A percentile compares a stretch with the other conserved stretches of the same genome.
Conservation (phyloP, 1,140 invertebrate species). For the Drosophila murphyi region DNA sequence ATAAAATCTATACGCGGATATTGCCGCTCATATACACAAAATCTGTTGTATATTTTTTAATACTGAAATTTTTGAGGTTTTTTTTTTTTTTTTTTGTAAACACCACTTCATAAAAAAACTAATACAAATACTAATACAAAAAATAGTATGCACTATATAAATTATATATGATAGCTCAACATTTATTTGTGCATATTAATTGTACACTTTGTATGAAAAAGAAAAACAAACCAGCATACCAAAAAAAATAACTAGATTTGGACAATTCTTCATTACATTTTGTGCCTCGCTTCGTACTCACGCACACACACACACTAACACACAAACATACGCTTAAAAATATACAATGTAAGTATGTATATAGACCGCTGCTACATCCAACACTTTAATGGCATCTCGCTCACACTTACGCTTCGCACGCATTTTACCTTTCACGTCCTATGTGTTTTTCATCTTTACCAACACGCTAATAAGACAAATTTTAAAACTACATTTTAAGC, state of each 20-base stretch:
- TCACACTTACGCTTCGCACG: slow-evolving; percentile 52
- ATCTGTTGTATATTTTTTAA: slow-evolving; percentile 29
- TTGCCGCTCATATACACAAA: slow-evolving; percentile 69
- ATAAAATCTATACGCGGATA: slow-evolving; percentile 72
- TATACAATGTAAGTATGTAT: slow-evolving; percentile 62
- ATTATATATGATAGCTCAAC: neutral
- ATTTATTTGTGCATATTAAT: neutral
- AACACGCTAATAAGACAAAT: slow-evolving; percentile 77
- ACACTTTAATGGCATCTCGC: slow-evolving; percentile 72
- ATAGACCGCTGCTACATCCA: slow-evolving; percentile 64
- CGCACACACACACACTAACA: slow-evolving; percentile 26
- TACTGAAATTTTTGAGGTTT: slow-evolving; percentile 15
- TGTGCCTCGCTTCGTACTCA: slow-evolving; percentile 53
- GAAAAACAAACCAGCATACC: slow-evolving; percentile 14
- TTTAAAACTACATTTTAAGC: slow-evolving; percentile 56
- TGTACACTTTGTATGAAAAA: neutral
- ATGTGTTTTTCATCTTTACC: slow-evolving; percentile 73
- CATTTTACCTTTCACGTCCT: slow-evolving; percentile 74
- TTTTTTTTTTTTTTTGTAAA: neutral
- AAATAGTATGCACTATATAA: neutral
- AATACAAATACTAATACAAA: neutral
- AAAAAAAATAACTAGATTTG: slow-evolving; percentile 49
- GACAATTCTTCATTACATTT: slow-evolving; percentile 58
- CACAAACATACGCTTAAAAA: slow-evolving; percentile 51
- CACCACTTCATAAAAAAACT: slow-evolving; percentile 1